Evolutionary conservation across 2,888 invertebrate genomes (phyloP).

Genomic region (Campopleginae sp.): DNA sequence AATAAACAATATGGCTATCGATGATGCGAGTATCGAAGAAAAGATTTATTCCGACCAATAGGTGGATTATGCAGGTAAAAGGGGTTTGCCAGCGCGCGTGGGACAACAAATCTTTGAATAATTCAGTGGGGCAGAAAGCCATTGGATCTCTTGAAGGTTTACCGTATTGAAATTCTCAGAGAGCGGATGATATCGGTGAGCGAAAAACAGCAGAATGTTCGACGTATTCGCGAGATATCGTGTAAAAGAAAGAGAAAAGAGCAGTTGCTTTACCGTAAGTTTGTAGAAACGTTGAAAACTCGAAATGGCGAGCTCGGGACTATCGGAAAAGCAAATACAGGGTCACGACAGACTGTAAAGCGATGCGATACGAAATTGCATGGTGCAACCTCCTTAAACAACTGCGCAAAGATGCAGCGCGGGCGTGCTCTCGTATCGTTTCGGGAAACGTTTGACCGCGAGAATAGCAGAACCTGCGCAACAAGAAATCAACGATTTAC

Average conservation of each 20-base stretch:
- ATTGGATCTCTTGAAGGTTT: slow-evolving; percentile 18
- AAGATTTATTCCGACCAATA: slow-evolving; percentile 42
- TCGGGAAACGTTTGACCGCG: slow-evolving; percentile 66
- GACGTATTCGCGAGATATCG: slow-evolving; percentile 75
- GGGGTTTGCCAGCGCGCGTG: slow-evolving; percentile 20
- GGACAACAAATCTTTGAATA: slow-evolving; percentile 60
- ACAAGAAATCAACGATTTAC: slow-evolving; percentile 79
- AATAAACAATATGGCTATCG: not conserved
- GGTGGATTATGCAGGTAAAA: slow-evolving; percentile 24
- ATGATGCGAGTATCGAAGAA: slow-evolving; percentile 4
- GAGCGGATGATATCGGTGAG: slow-evolving; percentile 72
- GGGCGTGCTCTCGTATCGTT: slow-evolving; percentile 71
- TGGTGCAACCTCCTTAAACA: slow-evolving; percentile 33
- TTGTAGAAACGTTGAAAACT: slow-evolving; percentile 13
- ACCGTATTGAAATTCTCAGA: slow-evolving; percentile 34
- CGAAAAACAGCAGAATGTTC: slow-evolving; percentile 68
- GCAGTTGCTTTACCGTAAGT: slow-evolving; percentile 7
- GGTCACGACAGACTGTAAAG: slow-evolving; percentile 55
- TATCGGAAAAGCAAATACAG: slow-evolving; percentile 60
- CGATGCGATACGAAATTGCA: slow-evolving; percentile 69
- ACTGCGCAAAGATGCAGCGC: slow-evolving; percentile 1
- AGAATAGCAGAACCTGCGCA: slow-evolving; percentile 70
- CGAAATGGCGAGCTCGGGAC: slow-evolving; percentile 40
- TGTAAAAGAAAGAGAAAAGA: not conserved
- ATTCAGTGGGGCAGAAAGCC: slow-evolving; percentile 61